Percentiles rank a stretch among this genome's conserved stretches.
These are phyloP conservation scores for Chunga burmeisteri DNA, from an alignment of 2,113 vertebrate species.

Conservation along the genomic window DNA sequence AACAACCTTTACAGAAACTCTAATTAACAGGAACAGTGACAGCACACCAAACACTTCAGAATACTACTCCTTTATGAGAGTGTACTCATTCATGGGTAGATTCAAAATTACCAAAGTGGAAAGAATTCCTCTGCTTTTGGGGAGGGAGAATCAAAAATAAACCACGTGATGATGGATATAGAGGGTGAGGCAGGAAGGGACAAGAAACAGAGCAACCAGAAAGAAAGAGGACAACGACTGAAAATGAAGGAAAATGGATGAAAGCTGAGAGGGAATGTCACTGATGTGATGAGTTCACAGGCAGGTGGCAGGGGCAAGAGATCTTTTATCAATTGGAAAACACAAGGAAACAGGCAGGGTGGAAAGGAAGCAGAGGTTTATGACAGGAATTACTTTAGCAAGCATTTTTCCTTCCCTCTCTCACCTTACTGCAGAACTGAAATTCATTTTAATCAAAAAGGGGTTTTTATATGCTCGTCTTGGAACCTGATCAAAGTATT, in stretches of 20 bases:
- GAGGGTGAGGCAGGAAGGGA: not conserved
- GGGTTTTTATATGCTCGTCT: not conserved
- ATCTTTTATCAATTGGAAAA: not conserved
- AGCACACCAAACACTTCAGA: not conserved
- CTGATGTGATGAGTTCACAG: not conserved
- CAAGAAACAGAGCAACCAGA: not conserved
- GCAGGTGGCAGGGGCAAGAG: not conserved
- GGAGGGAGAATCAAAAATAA: not conserved
- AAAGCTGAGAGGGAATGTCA: not conserved
- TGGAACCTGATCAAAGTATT: not conserved
- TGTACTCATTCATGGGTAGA: not conserved
- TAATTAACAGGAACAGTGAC: not conserved
- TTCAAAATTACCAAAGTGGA: not conserved
- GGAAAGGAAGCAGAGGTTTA: not conserved
- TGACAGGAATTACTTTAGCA: not conserved
- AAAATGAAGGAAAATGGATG: not conserved
- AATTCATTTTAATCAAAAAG: not conserved
- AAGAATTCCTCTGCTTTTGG: not conserved
- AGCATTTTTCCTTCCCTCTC: not conserved
- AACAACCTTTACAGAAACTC: not conserved
- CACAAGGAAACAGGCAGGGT: not conserved
- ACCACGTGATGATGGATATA: not conserved
- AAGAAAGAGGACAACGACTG: not conserved
- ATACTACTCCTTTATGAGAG: not conserved
- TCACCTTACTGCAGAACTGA: not conserved